Percentiles rank a stretch among this genome's conserved stretches.
phyloP scores from a whole-genome alignment of 1,140 invertebrate species.

The Chymomyza costata region DNA sequence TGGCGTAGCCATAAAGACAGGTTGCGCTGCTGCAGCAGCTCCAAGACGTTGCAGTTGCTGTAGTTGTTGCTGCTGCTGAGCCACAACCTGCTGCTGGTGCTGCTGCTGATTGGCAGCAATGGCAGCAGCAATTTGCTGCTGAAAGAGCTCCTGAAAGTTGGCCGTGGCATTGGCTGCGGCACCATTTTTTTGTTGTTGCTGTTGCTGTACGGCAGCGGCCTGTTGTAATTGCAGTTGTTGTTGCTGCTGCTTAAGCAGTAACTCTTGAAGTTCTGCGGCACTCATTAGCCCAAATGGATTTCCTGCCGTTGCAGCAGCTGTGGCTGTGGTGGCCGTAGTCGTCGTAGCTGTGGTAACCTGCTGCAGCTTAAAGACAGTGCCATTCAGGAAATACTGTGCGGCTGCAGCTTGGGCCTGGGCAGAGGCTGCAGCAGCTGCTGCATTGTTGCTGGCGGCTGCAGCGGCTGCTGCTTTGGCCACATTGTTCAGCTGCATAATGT shows the following conservation, averaged over 20 bases:
- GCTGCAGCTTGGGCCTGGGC: constrained; percentile 65
- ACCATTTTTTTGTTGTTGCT: constrained; percentile 25
- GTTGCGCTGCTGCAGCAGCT: constrained; percentile 55
- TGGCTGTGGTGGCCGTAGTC: constrained; percentile 66
- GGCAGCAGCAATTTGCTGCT: constrained; percentile 60
- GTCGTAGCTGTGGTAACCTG: constrained; percentile 70
- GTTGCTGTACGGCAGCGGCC: neutral
- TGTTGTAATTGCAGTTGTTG: constrained; percentile 20
- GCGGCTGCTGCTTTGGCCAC: constrained; percentile 58
- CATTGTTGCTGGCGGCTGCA: constrained; percentile 49
- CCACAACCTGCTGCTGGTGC: constrained; percentile 50
- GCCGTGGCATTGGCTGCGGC: constrained; percentile 14
- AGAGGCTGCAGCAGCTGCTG: constrained; percentile 48
- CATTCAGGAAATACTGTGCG: constrained; percentile 72
- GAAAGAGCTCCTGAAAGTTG: constrained; percentile 62
- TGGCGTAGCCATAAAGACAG: constrained; percentile 71
- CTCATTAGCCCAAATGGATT: constrained; percentile 62
- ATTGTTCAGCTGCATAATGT: constrained; percentile 70
- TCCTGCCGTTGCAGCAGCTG: constrained; percentile 33
- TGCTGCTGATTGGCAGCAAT: constrained; percentile 58
- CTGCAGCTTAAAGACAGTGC: constrained; percentile 73
- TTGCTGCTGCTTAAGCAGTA: constrained; percentile 59
- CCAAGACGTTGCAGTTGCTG: constrained; percentile 54
- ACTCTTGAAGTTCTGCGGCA: constrained; percentile 53
- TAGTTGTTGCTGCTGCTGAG: constrained; percentile 37